A percentile compares a stretch with the other conserved stretches of the same genome.
phyloP scores from a whole-genome alignment of 2,113 vertebrate species.

The Oophaga pumilio region DNA sequence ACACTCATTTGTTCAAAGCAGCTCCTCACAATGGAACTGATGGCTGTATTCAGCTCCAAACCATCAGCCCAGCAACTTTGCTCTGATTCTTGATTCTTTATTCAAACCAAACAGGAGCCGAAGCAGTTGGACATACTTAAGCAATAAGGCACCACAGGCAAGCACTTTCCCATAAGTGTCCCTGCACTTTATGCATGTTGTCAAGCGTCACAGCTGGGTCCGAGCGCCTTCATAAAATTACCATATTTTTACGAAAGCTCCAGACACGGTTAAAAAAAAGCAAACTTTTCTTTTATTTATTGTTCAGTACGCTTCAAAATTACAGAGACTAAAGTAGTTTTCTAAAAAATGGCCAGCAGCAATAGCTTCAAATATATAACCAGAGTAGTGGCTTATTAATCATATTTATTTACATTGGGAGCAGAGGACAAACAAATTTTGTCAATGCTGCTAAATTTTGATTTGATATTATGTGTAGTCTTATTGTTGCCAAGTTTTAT shows the following conservation, averaged over 20 bases:
- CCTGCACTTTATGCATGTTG: slow-evolving; percentile 48
- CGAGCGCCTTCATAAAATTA: slow-evolving; percentile 39
- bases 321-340: background rate
- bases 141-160: slow-evolving; percentile 53
- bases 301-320: background rate
- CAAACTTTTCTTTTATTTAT: background rate
- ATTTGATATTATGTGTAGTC: background rate
- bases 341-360: background rate
- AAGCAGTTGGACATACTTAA: slow-evolving; percentile 55
- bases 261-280: slow-evolving; percentile 21
- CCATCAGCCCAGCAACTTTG: slow-evolving; percentile 55
- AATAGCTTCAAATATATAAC: background rate
- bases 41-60: slow-evolving; percentile 49
- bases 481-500: background rate
- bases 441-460: background rate
- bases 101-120: slow-evolving; percentile 52
- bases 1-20: slow-evolving; percentile 49
- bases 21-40: slow-evolving; percentile 52
- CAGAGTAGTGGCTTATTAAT: background rate
- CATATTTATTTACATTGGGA: background rate
- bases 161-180: slow-evolving; percentile 55
- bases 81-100: slow-evolving; percentile 55
- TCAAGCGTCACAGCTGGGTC: slow-evolving; percentile 43
- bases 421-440: slow-evolving; percentile 1
- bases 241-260: slow-evolving; percentile 46